A percentile compares a stretch with the other conserved stretches of the same genome.
Evolutionary conservation across 37 sponge, comb jelly and placozoan species (phyloP).

Genomic region (Tethya wilhelma): DNA sequence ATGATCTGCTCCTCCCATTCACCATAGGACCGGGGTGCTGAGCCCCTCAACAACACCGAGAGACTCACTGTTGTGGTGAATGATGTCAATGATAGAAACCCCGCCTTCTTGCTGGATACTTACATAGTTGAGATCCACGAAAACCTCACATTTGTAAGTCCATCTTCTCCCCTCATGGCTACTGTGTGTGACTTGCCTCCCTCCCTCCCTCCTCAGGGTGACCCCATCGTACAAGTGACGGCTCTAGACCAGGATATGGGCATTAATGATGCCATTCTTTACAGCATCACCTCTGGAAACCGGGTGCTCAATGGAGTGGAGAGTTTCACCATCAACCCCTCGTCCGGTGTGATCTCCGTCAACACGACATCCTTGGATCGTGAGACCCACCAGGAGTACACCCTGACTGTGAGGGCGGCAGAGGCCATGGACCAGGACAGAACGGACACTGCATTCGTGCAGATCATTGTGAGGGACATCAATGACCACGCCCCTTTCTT

Average conservation of each 20-base stretch:
- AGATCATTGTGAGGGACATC: slow-evolving; percentile 59
- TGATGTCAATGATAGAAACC: slow-evolving; percentile 42
- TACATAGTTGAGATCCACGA: slow-evolving; percentile 31
- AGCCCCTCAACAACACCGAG: background rate
- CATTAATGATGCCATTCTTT: slow-evolving; percentile 46
- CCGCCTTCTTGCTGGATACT: slow-evolving; percentile 16
- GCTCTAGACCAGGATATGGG: slow-evolving; percentile 51
- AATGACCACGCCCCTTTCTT: slow-evolving; percentile 69
- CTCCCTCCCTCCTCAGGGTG: slow-evolving; percentile 30
- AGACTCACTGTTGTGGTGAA: slow-evolving; percentile 8
- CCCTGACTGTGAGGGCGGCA: slow-evolving; percentile 1
- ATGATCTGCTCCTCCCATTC: background rate
- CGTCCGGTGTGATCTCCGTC: slow-evolving; percentile 53
- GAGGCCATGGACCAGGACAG: background rate
- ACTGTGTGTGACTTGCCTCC: too few species aligned
- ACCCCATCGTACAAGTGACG: slow-evolving; percentile 11
- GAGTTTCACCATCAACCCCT: slow-evolving; percentile 37
- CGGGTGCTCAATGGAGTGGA: slow-evolving; percentile 22
- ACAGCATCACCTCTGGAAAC: slow-evolving; percentile 25
- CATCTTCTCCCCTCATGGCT: background rate
- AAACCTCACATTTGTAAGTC: slow-evolving; percentile 48
- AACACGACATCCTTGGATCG: slow-evolving; percentile 38
- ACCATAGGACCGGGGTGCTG: slow-evolving; percentile 35
- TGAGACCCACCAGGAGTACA: slow-evolving; percentile 30
- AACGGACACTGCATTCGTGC: background rate